Evolutionary conservation across 2,888 invertebrate species (phyloP), one percentile per base, ranked within the genome.

Genomic region (Lottia scabra): DNA sequence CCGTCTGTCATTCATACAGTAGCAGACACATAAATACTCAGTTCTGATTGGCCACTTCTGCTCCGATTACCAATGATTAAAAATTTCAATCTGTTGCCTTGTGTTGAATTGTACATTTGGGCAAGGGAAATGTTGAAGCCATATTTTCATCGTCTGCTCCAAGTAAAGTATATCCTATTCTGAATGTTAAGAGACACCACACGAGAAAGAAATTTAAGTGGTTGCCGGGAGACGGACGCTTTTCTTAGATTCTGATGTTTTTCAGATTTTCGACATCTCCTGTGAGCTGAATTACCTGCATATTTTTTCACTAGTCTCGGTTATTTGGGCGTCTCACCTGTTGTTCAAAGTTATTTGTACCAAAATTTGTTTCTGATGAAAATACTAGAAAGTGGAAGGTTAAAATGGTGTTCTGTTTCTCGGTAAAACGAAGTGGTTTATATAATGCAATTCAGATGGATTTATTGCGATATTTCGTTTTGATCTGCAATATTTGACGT

Each of bases 211-310:
- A 56, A 23, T 12, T 56, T 56, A 56, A 56, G 56, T 56, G 56
- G 56, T 56, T 56, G 56, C 56, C 56, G 56, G 56, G 56, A 56
- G 56, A 56, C 56, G 56, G 56, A 56, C 56, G 19, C 56, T 56
- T 56, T 56, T 56, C 56, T 56, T 56, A 56, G 56, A 56, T 56
- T 56, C 23, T 56, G 56, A 56, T 56, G 56, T 23, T 56, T 56
- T 56, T 56, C 56, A 56, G 56, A 56, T 56, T 56, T 56, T 56
- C 56, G 56, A 56, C 56, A 23, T 56, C 56, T 56, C 23, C 3
- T 56, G 56, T 56, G 56, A 56, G 56, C 23, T 23, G 56, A 56
- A 56, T 56, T 56, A 56, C 56, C 56, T 56, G 56, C 56, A 56
- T 23, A 19, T 56, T 23, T 56, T 56, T 38, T 38, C 38, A 38